Base-by-base conservation (phyloP, 2,113 vertebrate species). In the Tyrannus savana region DNA sequence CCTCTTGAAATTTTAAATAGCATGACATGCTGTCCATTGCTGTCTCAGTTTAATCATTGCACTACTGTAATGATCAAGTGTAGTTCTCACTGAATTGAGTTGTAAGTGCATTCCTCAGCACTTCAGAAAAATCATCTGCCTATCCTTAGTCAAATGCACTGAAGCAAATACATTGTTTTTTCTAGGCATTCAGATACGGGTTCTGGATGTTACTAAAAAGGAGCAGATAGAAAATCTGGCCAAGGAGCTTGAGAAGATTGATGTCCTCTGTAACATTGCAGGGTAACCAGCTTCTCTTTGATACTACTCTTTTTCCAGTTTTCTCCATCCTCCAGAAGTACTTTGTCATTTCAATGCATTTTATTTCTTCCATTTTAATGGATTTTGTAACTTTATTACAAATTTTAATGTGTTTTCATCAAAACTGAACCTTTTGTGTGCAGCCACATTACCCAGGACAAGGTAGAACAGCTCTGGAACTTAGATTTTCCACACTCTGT, bases 181-280 rank as follows among this genome's bases (percentile, higher is more conserved):
- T 79, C 77, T 91, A 99, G 99, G 99, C 62, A 99, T 99, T 96
- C 98, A 97, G 87, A 98, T 98, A 76, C 98, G 91, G 66, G 97
- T 99, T 42, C 97, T 99, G 55, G 99, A 99, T 97, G 99, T 99
- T 71, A 99, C 99, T n/a, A 98, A 99, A 93, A 99, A 97, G 93
- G 98, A 98, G 55, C 98, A 99, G 96, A 98, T 99, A 46, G 99
- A 99, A 93, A 98, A 98, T 41, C 98, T 99, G 67, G 98, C 98
- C 92, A 97, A 96, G 69, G 98, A 99, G n/a, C 91, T 99, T 58
- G 98, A 98, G 41, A 98, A 82, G 84, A 95, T 99, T 15, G 99
- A 99, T 3, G 98, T 99, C 87, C 98, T 99, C 75, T 99, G 99
- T 83, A 99, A 99, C n/a, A 93, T 99, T 60, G 99, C 99, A 67